Base-by-base conservation (phyloP, 2,888 invertebrate genomes). In the Cyclophora albipunctata region DNA sequence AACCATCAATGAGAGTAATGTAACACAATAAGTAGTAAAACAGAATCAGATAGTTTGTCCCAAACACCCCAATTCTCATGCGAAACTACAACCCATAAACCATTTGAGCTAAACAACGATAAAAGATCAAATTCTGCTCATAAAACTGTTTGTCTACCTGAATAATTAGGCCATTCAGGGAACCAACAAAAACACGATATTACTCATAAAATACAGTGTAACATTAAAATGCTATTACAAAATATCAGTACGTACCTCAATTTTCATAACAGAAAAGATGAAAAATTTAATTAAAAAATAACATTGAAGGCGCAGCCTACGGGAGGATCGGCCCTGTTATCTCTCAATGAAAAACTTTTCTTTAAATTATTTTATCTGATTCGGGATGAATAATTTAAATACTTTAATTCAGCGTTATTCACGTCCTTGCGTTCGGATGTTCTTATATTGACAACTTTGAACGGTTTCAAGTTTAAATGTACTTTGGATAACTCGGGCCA, bases 261-360 rank as follows among this genome's bases (percentile, higher is more conserved):
- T 59, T 68, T 64, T 64, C 56, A 59, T 62, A 63, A 64, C 62
- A 64, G 61, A 58, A 69, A 66, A 70, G 63, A 69, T 69, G 64
- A 67, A 67, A 69, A 72, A 67, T 67, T 71, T 72, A 69, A 72
- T 72, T 72, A 68, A 73, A 71, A 70, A 69, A 72, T 67, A 72
- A 72, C 71, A 72, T 51, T 50, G 63, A 43, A 49, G 53, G 51
- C 57, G 52, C 46, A 41, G 52, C 37, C 37, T 37, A 5, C 37
- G 5, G 37, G 37, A 4, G 37, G 37, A 37, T 37, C 37, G 37
- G 20, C 37, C 4, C 4, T 5, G 37, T 37, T 37, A 37, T 37
- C 37, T 5, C 20, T 4, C 37, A 37, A 37, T 37, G 37, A 37
- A 37, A 37, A 47, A 52, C 45, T 49, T 49, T 49, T 42, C 43